Evolutionary conservation across 2,113 vertebrate species (phyloP), one percentile per base, ranked within the genome.

Genomic region (Cyanoramphus novaezelandiae): DNA sequence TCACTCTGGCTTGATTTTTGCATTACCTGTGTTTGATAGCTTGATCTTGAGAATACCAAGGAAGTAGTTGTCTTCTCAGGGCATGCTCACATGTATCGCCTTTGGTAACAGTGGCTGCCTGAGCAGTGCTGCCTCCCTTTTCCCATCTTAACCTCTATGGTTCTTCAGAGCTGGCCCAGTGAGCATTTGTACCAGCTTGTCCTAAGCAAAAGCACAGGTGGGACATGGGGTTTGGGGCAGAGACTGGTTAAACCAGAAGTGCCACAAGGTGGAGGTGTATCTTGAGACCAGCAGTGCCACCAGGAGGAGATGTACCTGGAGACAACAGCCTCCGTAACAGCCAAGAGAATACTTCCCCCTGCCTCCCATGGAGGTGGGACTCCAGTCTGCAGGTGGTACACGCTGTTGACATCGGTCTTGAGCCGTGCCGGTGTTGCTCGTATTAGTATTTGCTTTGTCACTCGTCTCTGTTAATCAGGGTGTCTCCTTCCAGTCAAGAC

Each of bases 121-220:
- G 15, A 31, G 71, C 37, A 9, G 28, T 28, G 21, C 71, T 79
- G 52, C 21, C 50, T 78, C 17, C 35, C 10, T 53, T n/a, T 89
- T 29, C 35, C 46, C 7, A 1, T 53, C 46, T 63, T 27, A 2
- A 2, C 16, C 11, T 9, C 13, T 31, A 35, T 9, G 10, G 29
- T 39, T 44, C 0, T 0, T 71, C 0, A 0, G 29, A 46, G 70
- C 39, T 0, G 39, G 41, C 24, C 21, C 0, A 0, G 57, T 31
- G 55, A 55, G 52, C 47, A 4, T 60, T 74, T 37, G 37, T n/a
- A 53, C 50, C 53, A 28, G 21, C 44, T 77, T 84, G 41, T 63
- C 62, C n/a, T 14, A 11, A 67, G 46, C 6, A 24, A 89, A 47
- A 35, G 41, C 0, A 0, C 24, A 5, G 2, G 31, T 67, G 24